phyloP scores from a whole-genome alignment of 2,113 vertebrate genomes.

The Accipiter virgatus region DNA sequence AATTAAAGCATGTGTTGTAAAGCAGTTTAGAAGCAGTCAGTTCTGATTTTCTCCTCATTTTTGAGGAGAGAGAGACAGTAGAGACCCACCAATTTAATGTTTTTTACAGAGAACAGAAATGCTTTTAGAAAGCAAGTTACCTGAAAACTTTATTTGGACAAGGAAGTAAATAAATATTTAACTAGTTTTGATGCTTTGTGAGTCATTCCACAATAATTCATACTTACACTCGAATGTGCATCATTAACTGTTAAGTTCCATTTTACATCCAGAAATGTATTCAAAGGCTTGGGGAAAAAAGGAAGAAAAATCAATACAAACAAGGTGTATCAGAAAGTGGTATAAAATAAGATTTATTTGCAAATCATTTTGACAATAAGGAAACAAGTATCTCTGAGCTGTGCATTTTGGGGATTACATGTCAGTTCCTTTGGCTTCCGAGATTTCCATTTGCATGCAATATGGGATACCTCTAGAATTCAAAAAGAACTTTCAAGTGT shows the following conservation, averaged over 20 bases:
- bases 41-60: neutral
- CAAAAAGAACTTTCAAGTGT: neutral
- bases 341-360: slow-evolving; percentile 64
- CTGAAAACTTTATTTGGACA: neutral
- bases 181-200: neutral
- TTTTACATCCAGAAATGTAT: neutral
- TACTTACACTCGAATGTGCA: neutral
- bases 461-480: neutral
- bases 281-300: neutral
- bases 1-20: neutral
- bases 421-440: neutral
- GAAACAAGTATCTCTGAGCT: neutral
- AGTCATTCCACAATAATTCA: neutral
- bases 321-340: slow-evolving; percentile 6
- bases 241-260: neutral
- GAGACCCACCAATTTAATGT: neutral
- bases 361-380: slow-evolving; percentile 31
- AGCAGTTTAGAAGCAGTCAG: neutral
- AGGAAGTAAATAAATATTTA: neutral
- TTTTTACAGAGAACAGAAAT: neutral
- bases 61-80: neutral
- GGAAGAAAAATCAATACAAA: neutral
- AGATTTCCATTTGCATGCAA: neutral
- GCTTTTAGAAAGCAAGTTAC: neutral
- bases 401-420: neutral